phyloP scores from a whole-genome alignment of 30 jellyfish, hydroid and myxozoan genomes.

The Clytia hemisphaerica region DNA sequence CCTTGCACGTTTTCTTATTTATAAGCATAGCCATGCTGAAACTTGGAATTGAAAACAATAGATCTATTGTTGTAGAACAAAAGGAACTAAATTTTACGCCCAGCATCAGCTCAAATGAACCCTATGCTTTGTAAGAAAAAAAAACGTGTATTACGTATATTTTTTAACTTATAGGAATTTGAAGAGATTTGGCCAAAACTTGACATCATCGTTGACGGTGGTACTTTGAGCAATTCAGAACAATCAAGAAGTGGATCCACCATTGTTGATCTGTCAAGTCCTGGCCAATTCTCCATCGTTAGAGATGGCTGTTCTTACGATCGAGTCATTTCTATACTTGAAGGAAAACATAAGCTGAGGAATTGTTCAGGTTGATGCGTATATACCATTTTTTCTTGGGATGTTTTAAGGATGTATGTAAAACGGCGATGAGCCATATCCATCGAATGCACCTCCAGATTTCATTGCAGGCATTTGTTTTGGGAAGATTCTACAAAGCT shows the following conservation, averaged over 20 bases:
- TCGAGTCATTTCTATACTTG: constrained; percentile 34
- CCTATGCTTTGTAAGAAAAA: not conserved
- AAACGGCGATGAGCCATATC: too few species aligned
- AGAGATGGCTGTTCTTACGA: constrained; percentile 68
- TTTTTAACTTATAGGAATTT: constrained; percentile 49
- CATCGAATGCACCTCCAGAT: too few species aligned
- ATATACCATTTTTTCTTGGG: too few species aligned
- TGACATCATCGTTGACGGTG: constrained; percentile 86
- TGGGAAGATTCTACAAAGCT: too few species aligned
- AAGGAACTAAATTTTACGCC: not conserved
- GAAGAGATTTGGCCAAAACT: constrained; percentile 63
- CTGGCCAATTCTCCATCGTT: constrained; percentile 55
- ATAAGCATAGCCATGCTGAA: too few species aligned
- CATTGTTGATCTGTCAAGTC: constrained; percentile 53
- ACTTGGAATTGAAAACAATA: not conserved
- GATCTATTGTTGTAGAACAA: not conserved
- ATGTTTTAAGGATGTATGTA: too few species aligned
- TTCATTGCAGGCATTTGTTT: too few species aligned
- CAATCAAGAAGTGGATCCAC: constrained; percentile 89
- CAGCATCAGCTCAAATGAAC: too few species aligned
- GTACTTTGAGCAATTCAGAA: constrained; percentile 62
- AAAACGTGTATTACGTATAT: too few species aligned
- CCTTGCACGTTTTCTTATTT: too few species aligned
- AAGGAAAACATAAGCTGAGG: constrained; percentile 41
- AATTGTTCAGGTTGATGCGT: too few species aligned